These are phyloP conservation scores for Liasis olivaceus DNA, from an alignment of 2,797 vertebrate species.

Conservation along the genomic window DNA sequence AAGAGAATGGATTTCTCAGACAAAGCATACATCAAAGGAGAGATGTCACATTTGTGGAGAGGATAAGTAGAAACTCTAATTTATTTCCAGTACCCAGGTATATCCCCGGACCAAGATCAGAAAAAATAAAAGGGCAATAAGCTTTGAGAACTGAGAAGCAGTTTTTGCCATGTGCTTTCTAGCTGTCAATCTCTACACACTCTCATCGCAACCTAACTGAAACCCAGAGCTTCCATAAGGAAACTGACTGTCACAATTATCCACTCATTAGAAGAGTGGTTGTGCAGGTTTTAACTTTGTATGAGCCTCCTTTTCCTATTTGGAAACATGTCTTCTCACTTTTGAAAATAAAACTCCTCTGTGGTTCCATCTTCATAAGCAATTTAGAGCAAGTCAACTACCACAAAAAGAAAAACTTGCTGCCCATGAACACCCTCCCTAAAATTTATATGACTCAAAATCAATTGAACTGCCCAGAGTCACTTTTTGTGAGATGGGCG, in stretches of 20 bases:
- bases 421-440: background rate
- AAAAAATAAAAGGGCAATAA: background rate
- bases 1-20: background rate
- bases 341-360: background rate
- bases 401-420: background rate
- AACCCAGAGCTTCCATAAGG: background rate
- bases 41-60: background rate
- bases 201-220: background rate
- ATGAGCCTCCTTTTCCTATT: background rate
- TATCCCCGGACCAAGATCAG: background rate
- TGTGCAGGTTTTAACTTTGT: background rate
- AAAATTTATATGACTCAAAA: too few species aligned
- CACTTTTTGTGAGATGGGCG: too few species aligned
- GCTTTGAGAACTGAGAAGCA: background rate
- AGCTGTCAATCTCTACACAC: background rate
- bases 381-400: background rate
- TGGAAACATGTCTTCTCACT: too few species aligned
- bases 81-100: background rate
- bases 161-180: background rate
- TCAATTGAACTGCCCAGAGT: too few species aligned
- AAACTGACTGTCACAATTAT: conserved; percentile 1
- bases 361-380: background rate
- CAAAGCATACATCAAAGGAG: background rate
- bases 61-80: background rate
- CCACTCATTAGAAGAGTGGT: background rate